Base-by-base conservation (phyloP, 1,140 invertebrate species). In the Hylyphantes graminicola region DNA sequence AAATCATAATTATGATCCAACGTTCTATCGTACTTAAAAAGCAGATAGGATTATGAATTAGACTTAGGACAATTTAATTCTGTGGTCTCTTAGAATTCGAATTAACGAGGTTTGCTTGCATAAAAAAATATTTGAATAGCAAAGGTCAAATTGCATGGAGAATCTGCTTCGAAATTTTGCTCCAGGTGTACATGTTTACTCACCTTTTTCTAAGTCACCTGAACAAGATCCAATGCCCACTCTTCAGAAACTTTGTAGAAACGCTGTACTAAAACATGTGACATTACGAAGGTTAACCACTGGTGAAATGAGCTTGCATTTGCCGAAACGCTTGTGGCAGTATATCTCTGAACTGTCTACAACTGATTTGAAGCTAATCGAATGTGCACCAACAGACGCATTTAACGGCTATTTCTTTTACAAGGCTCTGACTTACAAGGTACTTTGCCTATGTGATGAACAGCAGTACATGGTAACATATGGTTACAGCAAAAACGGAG, bases 311-410 rank as follows among this genome's bases (percentile, higher is more conserved):
- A 48, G 63, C n/a, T 3, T 86, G 9, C 83, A 55, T 0, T 53
- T 86, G 12, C 86, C 86, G 7, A 76, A 65, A 11, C 63, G 57
- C 2, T 21, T 86, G 17, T 5, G 57, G 21, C 54, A 61, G 19
- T 85, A 76, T 54, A 57, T 86, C 2, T 21, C 67, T 54, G 85
- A 70, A 8, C 19, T 86, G 12, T 64, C 86, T 13, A 85, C 86
- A 7, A 50, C 70, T 3, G 86, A 86, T 70, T 86, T 86, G 53
- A 73, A 81, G 19, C 76, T 81, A 72, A 78, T 85, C 8, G 86
- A 86, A 65, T 86, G 83, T 76, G 86, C 86, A 9, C 86, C 86
- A 12, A 82, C 85, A 13, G 86, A 86, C 74, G 63, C 70, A 4
- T 86, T 86, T 48, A 72, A 72, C 15, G 72, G 81, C 8, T 76